Evolutionary conservation across 2,888 invertebrate species (phyloP), one percentile per base, ranked within the genome.

Genomic region (Sisyra terminalis): DNA sequence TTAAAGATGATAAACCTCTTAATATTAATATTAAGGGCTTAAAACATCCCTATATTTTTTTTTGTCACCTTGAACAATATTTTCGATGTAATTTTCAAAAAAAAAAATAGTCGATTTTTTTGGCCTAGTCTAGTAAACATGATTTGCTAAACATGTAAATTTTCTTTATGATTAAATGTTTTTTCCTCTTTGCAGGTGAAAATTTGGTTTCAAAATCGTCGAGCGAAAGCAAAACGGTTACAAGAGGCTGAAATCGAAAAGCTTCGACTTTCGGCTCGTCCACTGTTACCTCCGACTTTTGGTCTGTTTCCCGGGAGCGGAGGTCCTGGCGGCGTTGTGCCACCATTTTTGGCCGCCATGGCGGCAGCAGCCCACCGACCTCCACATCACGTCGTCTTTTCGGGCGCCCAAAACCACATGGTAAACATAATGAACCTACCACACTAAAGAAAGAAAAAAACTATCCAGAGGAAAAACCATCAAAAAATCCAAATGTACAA

Each of bases 221-320:
- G 88, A 39, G 96, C 96, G 50, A 97, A 97, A 66, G 92, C 92
- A 56, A 97, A 97, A 69, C 71, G 97, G 15, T 73, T 96, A 3
- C 93, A 94, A 66, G 94, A 97, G 58, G 96, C 92, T 1, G 92
- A 92, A 63, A 74, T 92, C 51, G 92, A 93, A 63, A 90, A 92
- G 59, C 66, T 90, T 42, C 73, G 89, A 53, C 69, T 88, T 17
- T 84, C 87, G n/a, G 83, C 85, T 4, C 67, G 85, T 48, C 86
- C 86, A 0, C 64, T 85, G 45, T 62, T 86, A 43, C 78, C 81
- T 38, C 80, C 80, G 11, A 78, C 81, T 32, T 78, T 80, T 54
- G 78, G 79, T 18, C 65, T 78, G 45, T 73, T 78, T 53, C 67
- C 67, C 45, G 75, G 74, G 1, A 72, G 72, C 2, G 77, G 75